These are phyloP conservation scores for Diadema setosum DNA, from an alignment of 35 echinoderm and acorn worm species.

Conservation along the genomic window DNA sequence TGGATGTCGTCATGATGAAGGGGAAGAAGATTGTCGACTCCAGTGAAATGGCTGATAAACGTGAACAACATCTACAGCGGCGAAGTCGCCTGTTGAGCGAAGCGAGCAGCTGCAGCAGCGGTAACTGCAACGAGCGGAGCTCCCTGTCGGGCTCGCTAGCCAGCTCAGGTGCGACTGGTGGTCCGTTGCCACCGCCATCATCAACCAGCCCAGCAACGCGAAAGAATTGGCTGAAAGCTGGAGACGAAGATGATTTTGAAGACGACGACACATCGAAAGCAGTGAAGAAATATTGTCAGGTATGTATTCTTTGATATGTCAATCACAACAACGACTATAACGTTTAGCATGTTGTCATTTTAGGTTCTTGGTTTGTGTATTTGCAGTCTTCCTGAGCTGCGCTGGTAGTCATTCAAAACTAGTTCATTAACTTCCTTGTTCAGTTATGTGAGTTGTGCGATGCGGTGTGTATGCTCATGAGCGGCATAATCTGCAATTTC, in stretches of 20 bases:
- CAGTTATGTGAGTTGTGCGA: too few species aligned
- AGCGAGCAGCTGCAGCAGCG: background rate
- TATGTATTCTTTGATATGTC: too few species aligned
- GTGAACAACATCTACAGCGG: constrained; percentile 11
- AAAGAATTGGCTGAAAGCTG: constrained; percentile 17
- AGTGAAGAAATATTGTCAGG: constrained; percentile 14
- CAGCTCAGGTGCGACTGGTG: background rate
- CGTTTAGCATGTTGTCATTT: too few species aligned
- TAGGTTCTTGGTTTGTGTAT: too few species aligned
- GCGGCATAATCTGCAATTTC: too few species aligned
- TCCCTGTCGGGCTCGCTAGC: background rate
- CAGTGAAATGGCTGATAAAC: background rate
- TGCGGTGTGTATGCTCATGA: too few species aligned
- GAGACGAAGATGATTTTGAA: background rate
- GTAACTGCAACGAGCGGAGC: background rate
- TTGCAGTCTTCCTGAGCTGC: too few species aligned
- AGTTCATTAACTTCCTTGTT: too few species aligned
- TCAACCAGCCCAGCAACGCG: background rate
- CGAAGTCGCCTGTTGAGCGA: constrained; percentile 6
- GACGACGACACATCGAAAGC: background rate
- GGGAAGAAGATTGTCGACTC: constrained; percentile 2
- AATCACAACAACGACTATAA: too few species aligned
- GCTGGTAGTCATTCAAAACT: too few species aligned
- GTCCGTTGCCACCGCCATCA: background rate
- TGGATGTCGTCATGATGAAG: background rate